Base-by-base conservation (phyloP, 1,140 invertebrate genomes). In the Drosophila athabasca region DNA sequence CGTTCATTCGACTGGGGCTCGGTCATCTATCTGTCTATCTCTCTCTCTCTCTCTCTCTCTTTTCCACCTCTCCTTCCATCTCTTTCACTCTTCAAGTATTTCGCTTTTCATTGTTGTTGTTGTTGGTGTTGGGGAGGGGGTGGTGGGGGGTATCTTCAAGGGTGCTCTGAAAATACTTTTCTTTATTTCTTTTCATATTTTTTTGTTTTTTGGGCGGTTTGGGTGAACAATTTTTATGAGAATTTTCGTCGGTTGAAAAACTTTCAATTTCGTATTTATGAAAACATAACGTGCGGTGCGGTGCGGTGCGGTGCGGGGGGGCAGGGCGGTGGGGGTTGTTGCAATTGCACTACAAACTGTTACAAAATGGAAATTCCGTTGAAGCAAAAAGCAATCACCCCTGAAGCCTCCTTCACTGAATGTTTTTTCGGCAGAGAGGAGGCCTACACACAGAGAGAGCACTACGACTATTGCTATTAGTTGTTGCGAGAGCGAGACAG, bases 241-340 rank as follows among this genome's bases (percentile, higher is more conserved):
- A 81, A 87, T 87, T 81, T 87, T 87, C 65, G 62, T 59, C 69
- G 77, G 77, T 81, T 78, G 77, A 74, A 85, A 85, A 85, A 85
- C 81, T 85, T 85, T 85, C 77, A 85, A 85, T 85, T 85, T 85
- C 73, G 74, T 74, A 87, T 80, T 81, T 77, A 77, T 85, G 80
- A 81, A 77, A 77, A 80, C 73, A 74, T 69, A 76, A n/a, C n/a
- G n/a, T n/a, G n/a, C n/a, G n/a, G n/a, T n/a, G n/a, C n/a, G n/a
- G n/a, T n/a, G n/a, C n/a, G n/a, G n/a, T n/a, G n/a, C n/a, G n/a
- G n/a, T n/a, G n/a, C n/a, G n/a, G n/a, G 22, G 3, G 15, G 2
- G 11, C 3, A 11, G 24, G 50, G 22, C 8, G 6, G 52, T 57
- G 17, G 17, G 17, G 17, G 22, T 71, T 55, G 49, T 41, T 61